Evolutionary conservation across 2,888 invertebrate species (phyloP), one percentile per base, ranked within the genome.

Genomic region (Argyresthia albistria): DNA sequence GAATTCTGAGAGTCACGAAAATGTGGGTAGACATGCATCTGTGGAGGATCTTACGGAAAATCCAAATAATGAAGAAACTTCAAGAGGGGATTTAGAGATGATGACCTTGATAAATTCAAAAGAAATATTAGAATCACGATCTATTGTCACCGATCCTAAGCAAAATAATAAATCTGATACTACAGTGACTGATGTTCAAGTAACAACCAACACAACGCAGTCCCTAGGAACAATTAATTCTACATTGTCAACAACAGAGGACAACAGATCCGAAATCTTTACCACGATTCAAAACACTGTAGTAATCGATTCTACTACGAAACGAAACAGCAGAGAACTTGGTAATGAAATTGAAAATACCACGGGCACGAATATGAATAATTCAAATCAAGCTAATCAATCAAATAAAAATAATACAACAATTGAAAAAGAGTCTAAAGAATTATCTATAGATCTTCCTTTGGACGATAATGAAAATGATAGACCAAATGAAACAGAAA

Each of bases 111-210:
- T 64, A 10, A 54, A 64, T 7, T 56, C 60, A 11, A 58, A 56
- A 53, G 59, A 62, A 54, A 46, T 57, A 43, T 57, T 74, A 55
- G 67, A 74, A 58, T 63, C 76, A 9, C 65, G 69, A 55, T 70
- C 76, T 8, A 10, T 35, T 11, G 39, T 16, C 11, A 16, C 50
- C 8, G 36, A 52, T 39, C 9, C 10, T n/a, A 39, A 35, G 12
- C 9, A 45, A 45, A 12, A 55, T 36, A 58, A 57, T 47, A 61
- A 62, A 37, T 56, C 59, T 43, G 58, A 64, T 51, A 61, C 60
- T 54, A 45, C 56, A 12, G 56, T 54, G 35, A 52, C 58, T 49
- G 57, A 56, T 43, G 45, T 51, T 42, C 50, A 25, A 9, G 14
- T 39, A 39, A 35, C 16, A 52, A 46, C 48, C 47, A 39, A 11